Evolutionary conservation across 2,797 vertebrate genomes (phyloP), one percentile per base, ranked within the genome.

Genomic region (Siniperca obscura): DNA sequence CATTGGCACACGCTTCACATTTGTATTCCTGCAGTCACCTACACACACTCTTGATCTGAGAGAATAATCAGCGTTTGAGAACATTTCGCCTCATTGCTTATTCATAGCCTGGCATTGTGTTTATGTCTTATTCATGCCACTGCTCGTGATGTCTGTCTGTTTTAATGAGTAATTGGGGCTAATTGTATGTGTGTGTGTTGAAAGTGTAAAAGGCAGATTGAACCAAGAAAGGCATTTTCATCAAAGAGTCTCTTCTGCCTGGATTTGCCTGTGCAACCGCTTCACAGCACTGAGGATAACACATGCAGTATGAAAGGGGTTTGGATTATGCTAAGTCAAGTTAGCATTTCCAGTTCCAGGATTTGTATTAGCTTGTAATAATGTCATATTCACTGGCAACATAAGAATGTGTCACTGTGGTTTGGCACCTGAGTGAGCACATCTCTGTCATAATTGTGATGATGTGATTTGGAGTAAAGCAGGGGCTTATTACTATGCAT

Each of bases 21-120:
- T 88, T 83, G 78, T 86, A 87, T 86, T 89, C 81, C 79, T 52
- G 66, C 87, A 91, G 70, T 86, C 88, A 90, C 87, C 85, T 86
- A 83, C 89, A 70, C 79, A 79, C 60, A 46, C 86, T 84, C 81
- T 83, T 83, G 87, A 91, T 93, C 88, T 90, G 80, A 89, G 86
- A 84, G 90, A 93, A 91, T 90, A 92, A 91, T 92, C 90, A 91
- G 82, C 48, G 2, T 86, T 92, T 84, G 87, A 85, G 78, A 92
- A 85, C 76, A 90, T 89, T 92, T 92, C 59, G 21, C 70, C 90
- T 94, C 90, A 93, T 94, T 90, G 85, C 89, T 88, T 93, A 95
- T 94, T 95, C 94, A 92, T 91, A 69, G 83, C 74, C 74, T n/a
- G 30, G 81, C 73, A 81, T 92, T 92, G 85, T 93, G 80, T 90